Base-by-base conservation (phyloP, 2,113 vertebrate species). In the Trematocara stigmaticum region DNA sequence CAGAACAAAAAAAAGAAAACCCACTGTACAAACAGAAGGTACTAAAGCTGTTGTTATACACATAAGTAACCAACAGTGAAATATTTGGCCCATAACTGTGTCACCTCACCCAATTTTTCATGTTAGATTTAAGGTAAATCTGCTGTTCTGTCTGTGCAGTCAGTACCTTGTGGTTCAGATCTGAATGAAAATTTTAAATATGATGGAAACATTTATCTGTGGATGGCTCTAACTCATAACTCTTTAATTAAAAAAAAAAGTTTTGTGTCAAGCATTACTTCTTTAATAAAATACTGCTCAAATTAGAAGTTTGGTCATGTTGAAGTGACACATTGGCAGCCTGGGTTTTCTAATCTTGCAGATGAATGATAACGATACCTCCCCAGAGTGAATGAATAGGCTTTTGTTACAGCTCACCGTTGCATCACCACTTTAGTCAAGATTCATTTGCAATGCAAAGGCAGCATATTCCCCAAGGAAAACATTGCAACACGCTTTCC, bases 381-480 rank as follows among this genome's bases (percentile, higher is more conserved):
- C 49, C 81, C 16, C 26, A 13, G 57, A 61, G 84, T 82, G 87
- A 86, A 82, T 76, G 76, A 85, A 92, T 16, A 45, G 90, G 57
- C 85, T 79, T 85, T 55, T 88, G 88, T 91, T 90, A 89, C 90
- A 56, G 76, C 80, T 84, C 53, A 79, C 57, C 0, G 15, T 78
- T 80, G 57, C 84, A 78, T 87, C 79, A 49, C 35, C 35, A 18
- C 38, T 82, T 49, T 83, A 82, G 74, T 83, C 0, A 4, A 57
- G 31, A 88, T 81, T 89, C n/a, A 89, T 91, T 90, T 91, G 85
- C 82, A 87, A 85, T 87, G 85, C 86, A 91, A 91, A 94, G 81
- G 23, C 8, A 13, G 13, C 47, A 3, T 26, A 10, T 16, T 26
- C 35, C 76, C 51, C 2, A 29, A 47, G 84, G 34, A 78, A 5